Conservation (phyloP, 2,888 invertebrate genomes). For the Cremastobaeus sp. region DNA sequence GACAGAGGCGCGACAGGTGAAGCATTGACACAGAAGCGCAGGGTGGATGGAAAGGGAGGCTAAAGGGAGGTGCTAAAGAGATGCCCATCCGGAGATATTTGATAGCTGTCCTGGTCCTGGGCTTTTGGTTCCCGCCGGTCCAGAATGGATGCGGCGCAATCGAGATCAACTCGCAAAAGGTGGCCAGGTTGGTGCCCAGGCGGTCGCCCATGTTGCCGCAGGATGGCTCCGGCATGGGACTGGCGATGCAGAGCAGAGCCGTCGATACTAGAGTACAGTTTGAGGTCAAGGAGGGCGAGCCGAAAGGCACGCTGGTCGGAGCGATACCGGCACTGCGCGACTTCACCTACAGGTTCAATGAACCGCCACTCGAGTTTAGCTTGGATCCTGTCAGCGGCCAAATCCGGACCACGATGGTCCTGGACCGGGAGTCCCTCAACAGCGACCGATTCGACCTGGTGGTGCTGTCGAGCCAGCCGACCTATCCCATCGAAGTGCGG, state of each 20-base stretch:
- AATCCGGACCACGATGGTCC: slow-evolving; percentile 87
- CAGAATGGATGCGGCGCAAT: slow-evolving; percentile 65
- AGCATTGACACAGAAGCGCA: slow-evolving; percentile 36
- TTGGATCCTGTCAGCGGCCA: slow-evolving; percentile 91
- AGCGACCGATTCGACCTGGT: slow-evolving; percentile 92
- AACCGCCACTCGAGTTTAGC: slow-evolving; percentile 91
- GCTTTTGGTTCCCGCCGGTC: slow-evolving; percentile 63
- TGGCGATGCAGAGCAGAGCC: slow-evolving; percentile 89
- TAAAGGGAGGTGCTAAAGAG: slow-evolving; percentile 55
- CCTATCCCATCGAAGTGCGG: slow-evolving; percentile 93
- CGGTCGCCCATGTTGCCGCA: slow-evolving; percentile 75
- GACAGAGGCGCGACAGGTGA: slow-evolving; percentile 75
- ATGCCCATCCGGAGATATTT: slow-evolving; percentile 73
- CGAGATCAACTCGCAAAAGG: slow-evolving; percentile 40
- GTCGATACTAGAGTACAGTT: slow-evolving; percentile 92
- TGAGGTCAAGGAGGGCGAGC: slow-evolving; percentile 91
- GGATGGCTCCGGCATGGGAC: slow-evolving; percentile 71
- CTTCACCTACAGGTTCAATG: slow-evolving; percentile 95
- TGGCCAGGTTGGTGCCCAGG: slow-evolving; percentile 70
- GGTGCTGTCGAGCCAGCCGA: slow-evolving; percentile 93
- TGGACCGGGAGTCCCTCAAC: slow-evolving; percentile 91
- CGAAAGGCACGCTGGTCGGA: slow-evolving; percentile 90
- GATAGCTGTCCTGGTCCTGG: slow-evolving; percentile 72
- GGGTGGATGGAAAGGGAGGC: slow-evolving; percentile 36
- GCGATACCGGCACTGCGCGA: slow-evolving; percentile 91